These are phyloP conservation scores for Furnarius figulus DNA, from an alignment of 2,113 vertebrate species.

Conservation along the genomic window DNA sequence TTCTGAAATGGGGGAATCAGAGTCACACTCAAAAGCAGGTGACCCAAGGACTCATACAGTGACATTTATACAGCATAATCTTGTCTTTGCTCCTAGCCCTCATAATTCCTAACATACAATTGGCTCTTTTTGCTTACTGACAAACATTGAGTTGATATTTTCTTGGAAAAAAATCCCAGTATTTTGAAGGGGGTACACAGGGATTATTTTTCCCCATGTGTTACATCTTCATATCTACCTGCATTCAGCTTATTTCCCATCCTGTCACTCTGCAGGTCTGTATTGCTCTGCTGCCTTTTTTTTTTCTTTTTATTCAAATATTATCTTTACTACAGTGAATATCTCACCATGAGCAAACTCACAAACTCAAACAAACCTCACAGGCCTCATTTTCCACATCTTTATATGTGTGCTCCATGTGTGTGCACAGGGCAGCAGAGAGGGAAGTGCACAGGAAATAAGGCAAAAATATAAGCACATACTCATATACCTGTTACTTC, in stretches of 20 bases:
- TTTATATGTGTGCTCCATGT: fast-evolving
- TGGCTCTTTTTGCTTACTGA: neutral
- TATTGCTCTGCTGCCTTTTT: neutral
- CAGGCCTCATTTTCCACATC: neutral
- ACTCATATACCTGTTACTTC: neutral
- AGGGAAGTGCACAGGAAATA: neutral
- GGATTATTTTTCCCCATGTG: neutral
- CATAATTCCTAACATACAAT: neutral
- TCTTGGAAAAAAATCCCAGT: neutral
- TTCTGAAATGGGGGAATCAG: neutral
- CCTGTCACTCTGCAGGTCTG: neutral
- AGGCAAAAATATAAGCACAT: neutral
- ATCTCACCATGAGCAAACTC: neutral
- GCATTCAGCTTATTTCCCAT: neutral
- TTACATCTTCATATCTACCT: neutral
- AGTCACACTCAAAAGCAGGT: neutral
- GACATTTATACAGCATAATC: neutral
- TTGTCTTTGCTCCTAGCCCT: neutral
- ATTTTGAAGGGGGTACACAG: neutral
- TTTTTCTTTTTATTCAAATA: neutral
- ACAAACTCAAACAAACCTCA: neutral
- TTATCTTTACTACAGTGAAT: neutral
- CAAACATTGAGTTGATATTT: neutral
- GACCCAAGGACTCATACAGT: neutral
- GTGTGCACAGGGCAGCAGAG: fast-evolving